Evolutionary conservation across 1,140 invertebrate genomes (phyloP).

Genomic region (Cotesia chilonis): DNA sequence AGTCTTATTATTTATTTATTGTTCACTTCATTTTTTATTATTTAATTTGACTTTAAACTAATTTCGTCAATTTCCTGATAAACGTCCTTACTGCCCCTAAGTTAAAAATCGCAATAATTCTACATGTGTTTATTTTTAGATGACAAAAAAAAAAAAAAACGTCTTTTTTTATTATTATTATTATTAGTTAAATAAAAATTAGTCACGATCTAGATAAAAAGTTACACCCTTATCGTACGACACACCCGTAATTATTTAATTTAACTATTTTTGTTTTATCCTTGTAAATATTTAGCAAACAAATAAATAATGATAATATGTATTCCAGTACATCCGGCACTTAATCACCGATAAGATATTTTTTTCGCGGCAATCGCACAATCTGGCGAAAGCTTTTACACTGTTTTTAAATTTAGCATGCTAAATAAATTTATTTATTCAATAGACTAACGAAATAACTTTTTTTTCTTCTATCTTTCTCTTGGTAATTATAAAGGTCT

Average conservation of each 20-base stretch:
- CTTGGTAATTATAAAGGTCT: too few species aligned
- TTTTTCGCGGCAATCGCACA: background rate
- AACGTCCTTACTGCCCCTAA: too few species aligned
- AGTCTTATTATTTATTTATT: background rate
- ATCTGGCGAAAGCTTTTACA: constrained; percentile 23
- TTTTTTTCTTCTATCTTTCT: too few species aligned
- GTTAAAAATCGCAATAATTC: too few species aligned
- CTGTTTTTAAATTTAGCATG: constrained; percentile 27
- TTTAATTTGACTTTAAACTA: too few species aligned
- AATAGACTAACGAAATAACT: too few species aligned
- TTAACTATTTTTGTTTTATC: too few species aligned
- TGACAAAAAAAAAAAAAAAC: too few species aligned
- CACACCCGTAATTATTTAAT: constrained; percentile 13
- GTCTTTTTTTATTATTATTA: too few species aligned
- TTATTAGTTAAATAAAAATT: background rate
- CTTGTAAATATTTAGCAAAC: constrained; percentile 2
- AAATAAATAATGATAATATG: too few species aligned
- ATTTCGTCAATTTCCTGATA: background rate
- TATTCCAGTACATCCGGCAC: too few species aligned
- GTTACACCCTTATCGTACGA: constrained; percentile 9
- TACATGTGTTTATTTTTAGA: too few species aligned
- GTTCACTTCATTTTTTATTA: background rate
- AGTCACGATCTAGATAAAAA: constrained; percentile 2
- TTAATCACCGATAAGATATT: constrained; percentile 13
- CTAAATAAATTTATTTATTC: constrained; percentile 15